Evolutionary conservation across 1,140 invertebrate species (phyloP).

Genomic region (Drosophila erecta): DNA sequence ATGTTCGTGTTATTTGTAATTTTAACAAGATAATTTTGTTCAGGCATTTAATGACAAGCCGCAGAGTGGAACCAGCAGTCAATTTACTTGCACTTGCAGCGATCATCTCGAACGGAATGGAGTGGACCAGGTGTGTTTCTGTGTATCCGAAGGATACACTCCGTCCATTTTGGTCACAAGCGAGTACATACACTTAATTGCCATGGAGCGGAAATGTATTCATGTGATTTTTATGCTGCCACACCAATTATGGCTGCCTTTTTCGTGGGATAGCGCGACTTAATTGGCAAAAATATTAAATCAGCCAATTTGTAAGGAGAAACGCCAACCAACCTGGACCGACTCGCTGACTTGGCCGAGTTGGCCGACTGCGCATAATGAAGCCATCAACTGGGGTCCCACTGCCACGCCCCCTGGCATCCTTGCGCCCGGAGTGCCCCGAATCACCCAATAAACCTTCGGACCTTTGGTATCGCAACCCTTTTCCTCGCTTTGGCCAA

Average conservation of each 20-base stretch:
- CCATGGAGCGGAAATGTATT: conserved; percentile 69
- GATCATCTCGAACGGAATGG: conserved; percentile 16
- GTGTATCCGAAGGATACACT: conserved; percentile 50
- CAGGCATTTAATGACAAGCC: conserved; percentile 82
- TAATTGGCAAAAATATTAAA: conserved; percentile 82
- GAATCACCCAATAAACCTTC: conserved; percentile 71
- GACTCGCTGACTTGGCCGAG: neutral
- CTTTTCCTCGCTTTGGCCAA: conserved; percentile 9
- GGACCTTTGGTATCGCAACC: neutral
- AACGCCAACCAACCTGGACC: conserved; percentile 52
- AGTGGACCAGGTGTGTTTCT: conserved; percentile 12
- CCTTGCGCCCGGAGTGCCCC: conserved; percentile 41
- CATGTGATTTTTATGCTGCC: conserved; percentile 79
- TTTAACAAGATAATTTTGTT: conserved; percentile 85
- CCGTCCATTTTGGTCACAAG: conserved; percentile 22
- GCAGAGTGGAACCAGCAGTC: conserved; percentile 40
- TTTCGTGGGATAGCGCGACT: conserved; percentile 54
- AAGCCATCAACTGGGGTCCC: conserved; percentile 67
- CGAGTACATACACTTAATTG: conserved; percentile 58
- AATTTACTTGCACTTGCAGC: conserved; percentile 58
- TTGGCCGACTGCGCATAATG: conserved; percentile 70
- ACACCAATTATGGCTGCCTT: conserved; percentile 70
- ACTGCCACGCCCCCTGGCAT: conserved; percentile 13
- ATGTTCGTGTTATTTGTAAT: conserved; percentile 85
- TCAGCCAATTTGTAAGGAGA: conserved; percentile 80